Evolutionary conservation across 2,888 invertebrate genomes (phyloP).

Genomic region (Leptinotarsa tumamoca): DNA sequence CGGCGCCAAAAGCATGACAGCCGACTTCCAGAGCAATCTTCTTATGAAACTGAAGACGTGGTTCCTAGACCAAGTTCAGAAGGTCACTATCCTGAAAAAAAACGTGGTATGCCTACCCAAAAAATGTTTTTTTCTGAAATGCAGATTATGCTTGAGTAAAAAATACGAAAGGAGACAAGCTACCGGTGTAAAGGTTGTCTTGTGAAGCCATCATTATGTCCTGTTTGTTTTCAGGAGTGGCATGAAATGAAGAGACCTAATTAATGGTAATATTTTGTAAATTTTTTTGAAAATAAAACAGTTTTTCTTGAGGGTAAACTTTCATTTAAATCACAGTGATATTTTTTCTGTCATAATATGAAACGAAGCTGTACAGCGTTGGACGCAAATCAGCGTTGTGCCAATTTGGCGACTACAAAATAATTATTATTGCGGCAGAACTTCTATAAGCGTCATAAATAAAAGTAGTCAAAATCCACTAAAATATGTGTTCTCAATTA

Average conservation of each 20-base stretch:
- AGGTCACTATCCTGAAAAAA: conserved; percentile 29
- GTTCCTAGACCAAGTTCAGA: conserved; percentile 20
- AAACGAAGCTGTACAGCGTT: too few species aligned
- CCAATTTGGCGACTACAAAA: background rate
- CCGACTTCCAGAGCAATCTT: background rate
- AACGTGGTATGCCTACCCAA: conserved; percentile 5
- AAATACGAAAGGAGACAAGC: conserved; percentile 25
- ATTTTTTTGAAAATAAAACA: too few species aligned
- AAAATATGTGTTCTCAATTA: background rate
- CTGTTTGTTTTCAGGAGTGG: conserved; percentile 27
- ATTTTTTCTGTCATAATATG: too few species aligned
- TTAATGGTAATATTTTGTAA: too few species aligned
- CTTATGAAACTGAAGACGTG: conserved; percentile 7
- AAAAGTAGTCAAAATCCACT: background rate
- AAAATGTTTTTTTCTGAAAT: conserved; percentile 27
- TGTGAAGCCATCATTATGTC: conserved; percentile 27
- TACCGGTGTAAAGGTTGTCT: conserved; percentile 29
- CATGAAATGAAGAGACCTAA: background rate
- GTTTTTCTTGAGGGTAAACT: too few species aligned
- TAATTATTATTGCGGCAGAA: background rate
- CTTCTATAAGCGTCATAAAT: background rate
- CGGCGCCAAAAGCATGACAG: conserved; percentile 15
- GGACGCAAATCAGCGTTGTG: too few species aligned
- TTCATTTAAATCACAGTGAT: too few species aligned
- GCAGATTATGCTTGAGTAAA: conserved; percentile 22